Conservation (phyloP, 2,113 vertebrate genomes). For the Chascanopsetta lugubris region DNA sequence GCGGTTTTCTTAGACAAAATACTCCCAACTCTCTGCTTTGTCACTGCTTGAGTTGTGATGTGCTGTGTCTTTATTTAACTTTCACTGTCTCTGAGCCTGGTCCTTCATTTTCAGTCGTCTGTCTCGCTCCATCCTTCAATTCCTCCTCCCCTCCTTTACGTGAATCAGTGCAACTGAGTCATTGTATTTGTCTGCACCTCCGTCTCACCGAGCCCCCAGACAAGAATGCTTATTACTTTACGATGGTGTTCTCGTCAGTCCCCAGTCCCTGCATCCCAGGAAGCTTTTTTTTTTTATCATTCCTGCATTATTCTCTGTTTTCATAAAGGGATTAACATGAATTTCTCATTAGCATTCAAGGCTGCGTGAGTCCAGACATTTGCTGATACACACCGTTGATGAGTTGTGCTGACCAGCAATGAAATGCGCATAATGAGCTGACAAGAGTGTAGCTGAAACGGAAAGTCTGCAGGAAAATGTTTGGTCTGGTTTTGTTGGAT, state of each 20-base stretch:
- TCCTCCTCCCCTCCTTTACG: background rate
- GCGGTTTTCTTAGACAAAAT: background rate
- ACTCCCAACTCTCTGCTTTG: background rate
- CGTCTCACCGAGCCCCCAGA: background rate
- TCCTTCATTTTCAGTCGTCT: background rate
- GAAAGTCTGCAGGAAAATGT: background rate
- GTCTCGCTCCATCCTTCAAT: background rate
- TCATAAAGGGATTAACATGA: background rate
- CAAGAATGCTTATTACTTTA: background rate
- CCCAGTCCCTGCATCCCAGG: background rate
- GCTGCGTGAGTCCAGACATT: no score
- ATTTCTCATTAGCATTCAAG: background rate
- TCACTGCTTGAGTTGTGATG: background rate
- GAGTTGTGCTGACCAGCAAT: background rate
- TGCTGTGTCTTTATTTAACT: background rate
- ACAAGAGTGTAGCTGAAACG: background rate
- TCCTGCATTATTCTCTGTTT: background rate
- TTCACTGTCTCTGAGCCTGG: background rate
- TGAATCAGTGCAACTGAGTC: background rate
- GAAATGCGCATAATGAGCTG: background rate
- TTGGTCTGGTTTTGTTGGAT: no score
- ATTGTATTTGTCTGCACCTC: constrained; percentile 5
- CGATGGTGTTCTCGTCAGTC: background rate
- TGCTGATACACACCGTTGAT: background rate
- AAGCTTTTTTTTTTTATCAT: background rate